A percentile compares a stretch with the other conserved stretches of the same genome.
phyloP scores from a whole-genome alignment of 2,888 invertebrate genomes.

The Cheilosia variabilis region DNA sequence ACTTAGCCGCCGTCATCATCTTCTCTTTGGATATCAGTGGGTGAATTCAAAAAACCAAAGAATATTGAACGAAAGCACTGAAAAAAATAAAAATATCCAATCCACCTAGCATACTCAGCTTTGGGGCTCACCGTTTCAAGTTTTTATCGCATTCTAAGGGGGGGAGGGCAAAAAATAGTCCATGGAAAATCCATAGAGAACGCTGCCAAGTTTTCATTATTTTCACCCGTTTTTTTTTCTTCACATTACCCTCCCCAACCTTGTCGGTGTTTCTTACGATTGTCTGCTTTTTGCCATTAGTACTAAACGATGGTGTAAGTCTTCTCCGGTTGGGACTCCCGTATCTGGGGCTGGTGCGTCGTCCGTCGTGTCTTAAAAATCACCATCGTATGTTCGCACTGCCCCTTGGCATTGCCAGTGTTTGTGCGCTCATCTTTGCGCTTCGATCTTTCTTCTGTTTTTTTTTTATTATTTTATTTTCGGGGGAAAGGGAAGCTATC shows the following conservation, averaged over 20 bases:
- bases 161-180: constrained; percentile 18
- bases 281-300: constrained; percentile 53
- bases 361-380: constrained; percentile 46
- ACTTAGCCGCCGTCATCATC: constrained; percentile 35
- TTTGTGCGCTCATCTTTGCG: constrained; percentile 45
- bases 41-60: constrained; percentile 49
- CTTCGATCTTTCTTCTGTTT: constrained; percentile 44
- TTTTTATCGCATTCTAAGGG: constrained; percentile 60
- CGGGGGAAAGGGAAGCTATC: constrained; percentile 4
- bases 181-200: constrained; percentile 58
- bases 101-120: constrained; percentile 61
- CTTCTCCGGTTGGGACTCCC: constrained; percentile 36
- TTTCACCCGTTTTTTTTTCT: constrained; percentile 55
- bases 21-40: constrained; percentile 29
- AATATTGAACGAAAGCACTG: constrained; percentile 39
- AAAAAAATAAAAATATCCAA: constrained; percentile 25
- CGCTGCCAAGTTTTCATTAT: constrained; percentile 74
- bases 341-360: constrained; percentile 46
- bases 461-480: neutral
- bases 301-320: constrained; percentile 44
- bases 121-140: constrained; percentile 65
- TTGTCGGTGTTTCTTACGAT: constrained; percentile 12
- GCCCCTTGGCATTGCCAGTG: constrained; percentile 38
- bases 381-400: constrained; percentile 51
- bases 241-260: constrained; percentile 19